These are phyloP conservation scores for Karalla daura DNA, from an alignment of 2,797 vertebrate species.

Conservation along the genomic window DNA sequence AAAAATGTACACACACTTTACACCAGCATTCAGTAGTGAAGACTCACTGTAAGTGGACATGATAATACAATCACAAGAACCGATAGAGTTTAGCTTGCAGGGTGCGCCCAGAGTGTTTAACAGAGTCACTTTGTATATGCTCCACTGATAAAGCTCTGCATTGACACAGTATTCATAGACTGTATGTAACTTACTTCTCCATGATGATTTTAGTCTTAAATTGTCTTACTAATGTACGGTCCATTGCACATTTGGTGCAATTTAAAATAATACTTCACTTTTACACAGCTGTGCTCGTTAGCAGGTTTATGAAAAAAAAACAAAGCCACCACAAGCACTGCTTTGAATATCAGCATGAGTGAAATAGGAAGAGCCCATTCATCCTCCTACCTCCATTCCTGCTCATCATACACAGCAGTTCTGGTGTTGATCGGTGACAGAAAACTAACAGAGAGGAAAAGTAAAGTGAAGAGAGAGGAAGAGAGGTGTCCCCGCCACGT, in stretches of 20 bases:
- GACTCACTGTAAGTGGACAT: too few relatives aligned
- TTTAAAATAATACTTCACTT: too few relatives aligned
- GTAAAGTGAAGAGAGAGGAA: constrained; percentile 16
- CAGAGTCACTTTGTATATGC: not conserved
- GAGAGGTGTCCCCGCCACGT: constrained; percentile 5
- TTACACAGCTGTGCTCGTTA: too few relatives aligned
- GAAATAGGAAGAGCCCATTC: not conserved
- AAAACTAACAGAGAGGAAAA: not conserved
- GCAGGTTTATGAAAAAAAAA: not conserved
- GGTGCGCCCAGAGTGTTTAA: not conserved
- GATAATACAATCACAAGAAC: too few relatives aligned
- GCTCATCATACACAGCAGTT: not conserved
- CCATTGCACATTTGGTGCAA: too few relatives aligned
- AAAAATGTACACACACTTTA: too few relatives aligned
- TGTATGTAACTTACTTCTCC: too few relatives aligned
- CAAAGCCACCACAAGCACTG: not conserved
- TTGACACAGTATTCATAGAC: not conserved
- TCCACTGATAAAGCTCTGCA: not conserved
- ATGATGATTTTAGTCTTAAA: too few relatives aligned
- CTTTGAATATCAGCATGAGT: not conserved
- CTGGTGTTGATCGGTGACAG: not conserved
- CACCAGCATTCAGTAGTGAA: too few relatives aligned
- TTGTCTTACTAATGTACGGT: too few relatives aligned
- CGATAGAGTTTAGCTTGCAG: not conserved
- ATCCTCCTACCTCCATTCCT: constrained; percentile 43